phyloP scores from a whole-genome alignment of 2,888 invertebrate genomes.

The Cephus spinipes region DNA sequence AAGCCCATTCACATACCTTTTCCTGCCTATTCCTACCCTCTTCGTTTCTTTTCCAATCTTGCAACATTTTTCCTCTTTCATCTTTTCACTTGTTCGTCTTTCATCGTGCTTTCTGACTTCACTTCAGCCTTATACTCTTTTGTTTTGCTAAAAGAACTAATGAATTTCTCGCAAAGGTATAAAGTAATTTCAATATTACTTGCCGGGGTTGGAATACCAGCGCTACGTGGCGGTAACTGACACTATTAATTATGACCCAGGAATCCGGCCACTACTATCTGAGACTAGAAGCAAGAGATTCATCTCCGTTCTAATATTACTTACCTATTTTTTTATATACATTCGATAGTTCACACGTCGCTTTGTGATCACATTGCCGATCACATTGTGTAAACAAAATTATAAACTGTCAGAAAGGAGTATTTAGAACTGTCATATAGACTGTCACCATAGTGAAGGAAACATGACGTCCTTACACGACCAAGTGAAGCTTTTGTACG shows the following conservation, averaged over 20 bases:
- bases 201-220: background rate
- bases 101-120: background rate
- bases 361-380: background rate
- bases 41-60: background rate
- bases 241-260: background rate
- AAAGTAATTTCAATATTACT: background rate
- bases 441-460: conserved; percentile 3
- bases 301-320: background rate
- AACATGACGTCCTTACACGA: conserved; percentile 74
- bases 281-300: background rate
- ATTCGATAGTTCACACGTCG: background rate
- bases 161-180: no score
- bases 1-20: background rate
- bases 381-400: background rate
- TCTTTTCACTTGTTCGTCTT: background rate
- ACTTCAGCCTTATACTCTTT: no score
- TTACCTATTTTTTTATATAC: background rate
- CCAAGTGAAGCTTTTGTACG: conserved; percentile 77
- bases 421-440: background rate
- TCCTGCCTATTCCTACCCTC: background rate
- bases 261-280: background rate
- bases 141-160: no score
- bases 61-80: background rate
- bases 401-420: background rate
- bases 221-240: background rate